Percentiles rank a stretch among this genome's conserved stretches.
phyloP scores from a whole-genome alignment of 2,888 invertebrate genomes.

The Lasioglossum vierecki region DNA sequence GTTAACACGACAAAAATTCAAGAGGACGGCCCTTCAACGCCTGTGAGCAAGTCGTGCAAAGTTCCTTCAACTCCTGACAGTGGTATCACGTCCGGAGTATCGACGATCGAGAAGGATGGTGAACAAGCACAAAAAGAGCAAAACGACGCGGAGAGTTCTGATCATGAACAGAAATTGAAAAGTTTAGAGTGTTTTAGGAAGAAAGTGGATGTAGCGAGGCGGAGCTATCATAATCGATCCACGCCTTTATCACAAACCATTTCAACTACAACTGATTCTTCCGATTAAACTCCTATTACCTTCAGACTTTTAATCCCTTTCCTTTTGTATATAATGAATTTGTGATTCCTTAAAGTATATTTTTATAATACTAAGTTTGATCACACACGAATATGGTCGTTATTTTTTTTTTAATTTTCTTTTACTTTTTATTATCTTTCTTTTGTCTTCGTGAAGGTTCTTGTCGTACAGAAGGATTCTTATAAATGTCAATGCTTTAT shows the following conservation, averaged over 20 bases:
- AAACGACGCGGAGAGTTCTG: slow-evolving; percentile 74
- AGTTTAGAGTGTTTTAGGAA: slow-evolving; percentile 77
- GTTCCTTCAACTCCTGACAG: slow-evolving; percentile 80
- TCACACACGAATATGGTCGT: slow-evolving; percentile 59
- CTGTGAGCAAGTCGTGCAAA: slow-evolving; percentile 69
- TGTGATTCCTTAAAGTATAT: slow-evolving; percentile 81
- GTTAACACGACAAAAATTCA: slow-evolving; percentile 35
- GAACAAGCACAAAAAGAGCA: slow-evolving; percentile 56
- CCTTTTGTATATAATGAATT: slow-evolving; percentile 79
- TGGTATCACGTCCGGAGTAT: slow-evolving; percentile 80
- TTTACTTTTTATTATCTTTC: slow-evolving; percentile 59
- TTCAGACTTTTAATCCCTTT: slow-evolving; percentile 44
- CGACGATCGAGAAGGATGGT: slow-evolving; percentile 76
- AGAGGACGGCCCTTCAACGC: slow-evolving; percentile 65
- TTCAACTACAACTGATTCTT: slow-evolving; percentile 76
- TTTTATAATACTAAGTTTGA: slow-evolving; percentile 79
- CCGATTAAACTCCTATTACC: slow-evolving; percentile 71
- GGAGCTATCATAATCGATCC: slow-evolving; percentile 74
- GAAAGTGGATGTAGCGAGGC: slow-evolving; percentile 77
- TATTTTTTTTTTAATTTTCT: slow-evolving; percentile 58
- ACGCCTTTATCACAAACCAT: slow-evolving; percentile 62
- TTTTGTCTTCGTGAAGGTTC: slow-evolving; percentile 27
- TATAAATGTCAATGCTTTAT: slow-evolving; percentile 1
- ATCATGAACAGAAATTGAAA: slow-evolving; percentile 73
- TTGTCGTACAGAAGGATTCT: slow-evolving; percentile 12